Evolutionary conservation across 2,113 vertebrate genomes (phyloP).

Genomic region (Sitta europaea): DNA sequence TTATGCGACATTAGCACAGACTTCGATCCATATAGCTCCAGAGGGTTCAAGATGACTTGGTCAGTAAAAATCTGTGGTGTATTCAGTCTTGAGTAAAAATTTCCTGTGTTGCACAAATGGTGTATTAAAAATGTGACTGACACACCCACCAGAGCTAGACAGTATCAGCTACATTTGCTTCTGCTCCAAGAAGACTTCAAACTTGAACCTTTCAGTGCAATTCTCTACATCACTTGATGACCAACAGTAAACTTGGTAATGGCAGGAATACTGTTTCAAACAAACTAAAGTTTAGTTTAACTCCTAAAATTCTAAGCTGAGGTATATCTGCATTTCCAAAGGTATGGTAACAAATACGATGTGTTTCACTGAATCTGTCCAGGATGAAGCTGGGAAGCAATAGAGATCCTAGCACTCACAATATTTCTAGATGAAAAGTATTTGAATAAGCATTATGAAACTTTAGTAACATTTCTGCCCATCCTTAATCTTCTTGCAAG

Average conservation of each 20-base stretch:
- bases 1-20: background rate
- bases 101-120: background rate
- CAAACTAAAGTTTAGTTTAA: slow-evolving; percentile 24
- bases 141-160: background rate
- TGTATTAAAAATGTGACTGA: background rate
- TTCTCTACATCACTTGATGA: background rate
- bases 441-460: background rate
- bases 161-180: background rate
- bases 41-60: background rate
- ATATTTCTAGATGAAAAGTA: background rate
- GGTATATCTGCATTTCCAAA: background rate
- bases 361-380: slow-evolving; percentile 41
- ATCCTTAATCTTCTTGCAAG: background rate
- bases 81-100: background rate
- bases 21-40: background rate
- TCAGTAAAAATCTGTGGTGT: background rate
- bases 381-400: slow-evolving; percentile 53
- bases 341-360: background rate
- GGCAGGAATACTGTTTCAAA: background rate
- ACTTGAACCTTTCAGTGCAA: background rate
- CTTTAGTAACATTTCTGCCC: background rate
- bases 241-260: background rate
- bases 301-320: background rate
- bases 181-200: background rate
- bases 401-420: background rate